Evolutionary conservation across 2,113 vertebrate species (phyloP), one percentile per base, ranked within the genome.

Genomic region (Salvelinus alpinus): DNA sequence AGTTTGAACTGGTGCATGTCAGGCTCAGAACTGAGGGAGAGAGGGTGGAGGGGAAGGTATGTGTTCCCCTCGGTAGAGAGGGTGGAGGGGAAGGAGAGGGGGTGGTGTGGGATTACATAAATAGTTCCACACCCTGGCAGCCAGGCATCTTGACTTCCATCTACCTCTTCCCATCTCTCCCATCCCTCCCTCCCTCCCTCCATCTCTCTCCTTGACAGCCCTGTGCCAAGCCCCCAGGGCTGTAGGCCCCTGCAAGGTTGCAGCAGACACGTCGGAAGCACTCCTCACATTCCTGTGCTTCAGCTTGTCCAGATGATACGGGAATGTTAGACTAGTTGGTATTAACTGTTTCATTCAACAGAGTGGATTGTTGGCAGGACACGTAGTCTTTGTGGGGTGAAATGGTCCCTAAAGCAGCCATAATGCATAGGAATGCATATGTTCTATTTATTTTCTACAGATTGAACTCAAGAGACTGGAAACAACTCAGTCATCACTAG

Each of bases 81-180:
- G 65, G 65, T 31, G 67, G 38, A 51, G 25, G n/a, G 69, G 64
- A 79, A 38, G 38, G 48, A 18, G 67, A 87, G 71, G 29, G 73
- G 78, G 62, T 38, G 64, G 51, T 75, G 70, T 79, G 71, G 79
- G 51, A 84, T 87, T 81, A 84, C 70, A 88, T 81, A 89, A 92
- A 91, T 85, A 89, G 78, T 74, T 87, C 76, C 82, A 75, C 70
- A 80, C 81, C 69, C 57, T 84, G 77, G 72, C 79, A 74, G 64
- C 74, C 83, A 66, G 34, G 60, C 57, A 47, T 62, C 31, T 24
- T 8, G 47, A 12, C 24, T n/a, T 24, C 38, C 38, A 44, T 34
- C 62, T 54, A 9, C 24, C 13, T 74, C 18, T 16, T 20, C 14
- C 14, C 24, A n/a, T 18, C 24, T 22, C 20, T 16, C 22, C 12